Base-by-base conservation (phyloP, 2,888 invertebrate species). In the Sycophila texana region DNA sequence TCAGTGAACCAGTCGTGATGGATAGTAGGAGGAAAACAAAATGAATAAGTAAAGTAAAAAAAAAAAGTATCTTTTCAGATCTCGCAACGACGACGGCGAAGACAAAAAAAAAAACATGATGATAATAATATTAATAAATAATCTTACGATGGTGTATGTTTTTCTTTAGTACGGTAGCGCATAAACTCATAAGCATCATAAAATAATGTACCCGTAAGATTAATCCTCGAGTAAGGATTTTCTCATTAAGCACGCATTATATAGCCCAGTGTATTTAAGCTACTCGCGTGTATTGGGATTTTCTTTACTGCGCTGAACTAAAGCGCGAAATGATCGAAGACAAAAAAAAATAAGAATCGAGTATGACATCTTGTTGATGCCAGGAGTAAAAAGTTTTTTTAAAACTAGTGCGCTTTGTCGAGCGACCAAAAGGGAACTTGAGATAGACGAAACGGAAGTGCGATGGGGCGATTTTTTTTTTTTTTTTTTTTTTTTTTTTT, bases 381-480 rank as follows among this genome's bases (percentile, higher is more conserved):
- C 77, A 66, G 81, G 7, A 77, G 30, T 12, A 68, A 76, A 70
- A 39, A 60, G 61, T 47, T 55, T 51, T 39, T 39, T 39, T 39
- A 39, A 14, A 87, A 86, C 86, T 85, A 84, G 60, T 68, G 20
- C 16, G 68, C 68, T 75, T 75, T 61, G n/a, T 61, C 13, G 12
- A 76, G 61, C 55, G 61, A 77, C 53, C 14, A 20, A 60, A 66
- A 72, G 51, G 39, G 53, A 77, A 72, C 22, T 72, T 66, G 60
- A 86, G 86, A 85, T 84, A 84, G 85, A 84, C 78, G 80, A 87
- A 86, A 88, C 91, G 91, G 90, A 55, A 76, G 91, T 87, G 91
- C 91, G 91, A 92, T 91, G 90, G 91, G 88, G 90, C 90, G 90
- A 85, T 86, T 91, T 67, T 71, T 74, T 14, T 47, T 47, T 39